Base-by-base conservation (phyloP, 2,888 invertebrate genomes). In the Brenthis daphne region DNA sequence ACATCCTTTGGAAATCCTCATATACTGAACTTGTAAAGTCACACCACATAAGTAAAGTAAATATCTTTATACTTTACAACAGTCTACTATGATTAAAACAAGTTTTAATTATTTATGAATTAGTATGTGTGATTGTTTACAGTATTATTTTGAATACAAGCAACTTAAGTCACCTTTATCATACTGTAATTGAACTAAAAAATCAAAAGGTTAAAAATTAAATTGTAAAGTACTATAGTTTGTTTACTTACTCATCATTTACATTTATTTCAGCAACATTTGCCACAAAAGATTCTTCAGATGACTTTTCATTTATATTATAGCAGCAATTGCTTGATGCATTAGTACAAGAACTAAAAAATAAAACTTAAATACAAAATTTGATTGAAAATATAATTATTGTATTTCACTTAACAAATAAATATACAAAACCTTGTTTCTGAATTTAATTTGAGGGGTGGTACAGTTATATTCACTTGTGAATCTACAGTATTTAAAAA, bases 401-500 rank as follows among this genome's bases (percentile, higher is more conserved):
- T 3, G 47, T 51, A 63, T n/a, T 60, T 4, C 50, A 51, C 43
- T 43, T 20, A n/a, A 56, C 6, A 56, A 29, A 43, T 37, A 13
- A 43, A 6, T 29, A n/a, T 3, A 33, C 16, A 73, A 74, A 84
- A 94, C 88, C 90, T 87, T 72, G 79, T 82, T 56, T 87, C 82
- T 64, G 94, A 89, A 53, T 89, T 89, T 58, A 94, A 86, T 57
- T 90, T 84, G 14, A 93, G 79, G 33, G 79, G 78, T 66, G 89
- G 88, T 53, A 88, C 77, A 69, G 77, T 77, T 4, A 89, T 72
- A 79, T 85, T 85, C 57, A 85, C 84, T 57, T 85, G 85, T 29
- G 90, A 90, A 69, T 93, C 86, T 43, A 90, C 80, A 57, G 88
- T 86, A 53, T 88, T 85, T 63, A 92, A 75, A 73, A 90, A 90